Evolutionary conservation across 2,888 invertebrate species (phyloP), one percentile per base, ranked within the genome.

Genomic region (Salpingus planirostris): DNA sequence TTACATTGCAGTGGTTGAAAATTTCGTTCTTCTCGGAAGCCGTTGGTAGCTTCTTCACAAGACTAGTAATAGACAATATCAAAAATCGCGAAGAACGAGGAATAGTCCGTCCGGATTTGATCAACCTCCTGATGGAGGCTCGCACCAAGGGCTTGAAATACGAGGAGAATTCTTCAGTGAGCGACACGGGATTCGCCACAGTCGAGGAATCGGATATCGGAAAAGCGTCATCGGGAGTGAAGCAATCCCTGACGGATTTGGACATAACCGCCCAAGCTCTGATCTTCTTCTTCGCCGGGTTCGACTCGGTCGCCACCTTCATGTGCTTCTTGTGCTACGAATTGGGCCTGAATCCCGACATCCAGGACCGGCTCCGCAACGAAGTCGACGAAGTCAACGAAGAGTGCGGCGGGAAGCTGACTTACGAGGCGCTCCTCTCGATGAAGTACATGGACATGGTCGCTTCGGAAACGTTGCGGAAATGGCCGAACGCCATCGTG

Each of bases 401-500:
- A 8, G 10, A 25, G n/a, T 37, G 32, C 13, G 35, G 41, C 0
- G 65, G 63, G 2, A 38, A 59, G 5, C 38, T 60, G 3, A 60
- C 61, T 0, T 70, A 69, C 37, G 65, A 66, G 2, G 60, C 55
- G 2, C 46, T 68, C 1, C 59, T 63, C 3, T 62, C 60, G 11
- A 67, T 74, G 56, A 64, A 66, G 24, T 73, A 70, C 40, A 44
- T 75, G 47, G 71, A 74, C 32, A 71, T 69, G 60, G 67, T 73
- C 1, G 33, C 46, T 10, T 41, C 13, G 29, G 36, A 37, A 25
- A 22, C 22, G 5, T 21, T 37, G 7, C 24, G 37, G 13, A 21
- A 13, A 22, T 37, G 37, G 37, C 32, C 37, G 3, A 21, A 74
- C 2, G 62, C 71, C 3, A 60, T 68, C 1, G 56, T 68, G 22